Base-by-base conservation (phyloP, 2,888 invertebrate species). In the Trichacis sp. region DNA sequence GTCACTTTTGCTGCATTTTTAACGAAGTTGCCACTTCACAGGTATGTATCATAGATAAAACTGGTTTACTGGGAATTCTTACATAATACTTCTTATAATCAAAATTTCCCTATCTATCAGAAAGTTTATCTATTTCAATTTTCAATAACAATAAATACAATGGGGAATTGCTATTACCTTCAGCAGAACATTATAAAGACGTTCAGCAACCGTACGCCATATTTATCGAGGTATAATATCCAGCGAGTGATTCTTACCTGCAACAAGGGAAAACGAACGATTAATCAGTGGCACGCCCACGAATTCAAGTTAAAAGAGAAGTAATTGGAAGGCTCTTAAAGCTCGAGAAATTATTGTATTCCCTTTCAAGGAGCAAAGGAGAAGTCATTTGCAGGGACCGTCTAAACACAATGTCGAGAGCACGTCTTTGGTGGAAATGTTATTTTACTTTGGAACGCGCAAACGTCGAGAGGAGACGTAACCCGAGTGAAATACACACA, bases 231-330 rank as follows among this genome's bases (percentile, higher is more conserved):
- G 47, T 61, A 42, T 55, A 60, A 63, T 45, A 45, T 1, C 2
- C 40, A 42, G 30, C 29, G 5, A 46, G 53, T 54, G 51, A 68
- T 55, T 58, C 76, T 79, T 80, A 80, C 80, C 80, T 80, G 78
- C 29, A 80, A 80, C 73, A 71, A 71, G 68, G 71, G 68, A 71
- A 55, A 72, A 65, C 20, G 40, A 51, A 53, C 54, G 52, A 65
- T 65, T 61, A 65, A 54, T 58, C 52, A 62, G 45, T 40, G 58
- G 33, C 58, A 54, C 66, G 55, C 66, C 58, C 58, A 61, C 30
- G 51, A n/a, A n/a, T n/a, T n/a, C n/a, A n/a, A n/a, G n/a, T n/a
- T n/a, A n/a, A n/a, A n/a, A n/a, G n/a, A 55, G 57, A 56, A 48
- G 56, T 65, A 65, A 65, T 66, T 62, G 66, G 62, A 66, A 66